Evolutionary conservation across 2,888 invertebrate species (phyloP), one percentile per base, ranked within the genome.

Genomic region (Synergus japonicus): DNA sequence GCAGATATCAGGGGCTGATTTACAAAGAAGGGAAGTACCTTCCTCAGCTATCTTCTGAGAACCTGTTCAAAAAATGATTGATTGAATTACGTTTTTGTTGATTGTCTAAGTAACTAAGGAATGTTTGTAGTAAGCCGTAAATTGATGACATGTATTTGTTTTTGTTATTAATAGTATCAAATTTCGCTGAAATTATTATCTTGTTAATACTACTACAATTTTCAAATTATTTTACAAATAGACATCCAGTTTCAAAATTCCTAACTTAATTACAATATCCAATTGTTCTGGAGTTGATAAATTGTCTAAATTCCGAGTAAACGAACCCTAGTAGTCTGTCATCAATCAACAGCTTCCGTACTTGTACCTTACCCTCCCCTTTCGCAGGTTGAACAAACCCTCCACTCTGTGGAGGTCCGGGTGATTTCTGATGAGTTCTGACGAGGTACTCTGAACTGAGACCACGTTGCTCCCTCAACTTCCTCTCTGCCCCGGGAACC

Each of bases 401-500:
- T 83, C 89, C 85, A 54, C 87, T 81, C 78, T 91, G 91, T 12
- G 87, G 84, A 29, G 90, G 89, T 29, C 91, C 91, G 15, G 92
- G 92, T 15, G 92, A 91, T 78, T 91, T 92, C 82, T 91, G 92
- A 85, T 91, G 91, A 7, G 90, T 87, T 80, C 92, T 87, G 69
- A 93, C 93, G 67, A 93, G 90, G 86, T 93, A 94, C 85, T 94
- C 94, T 63, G 92, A 93, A 82, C 93, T 93, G 54, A 93, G 87
- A 8, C 93, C 93, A 85, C 94, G 93, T 82, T 94, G 94, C 84
- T 94, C 94, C 9, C 93, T 92, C 18, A 94, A 91, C 86, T 94
- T 93, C 63, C 94, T 91, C 83, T 94, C 94, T 0, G 94, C 94
- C 1, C 94, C 94, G 0, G 94, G 94, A 8, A 94, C 94, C 93